Conservation (phyloP, 2,888 invertebrate species). For the Hypomecis atomaria region DNA sequence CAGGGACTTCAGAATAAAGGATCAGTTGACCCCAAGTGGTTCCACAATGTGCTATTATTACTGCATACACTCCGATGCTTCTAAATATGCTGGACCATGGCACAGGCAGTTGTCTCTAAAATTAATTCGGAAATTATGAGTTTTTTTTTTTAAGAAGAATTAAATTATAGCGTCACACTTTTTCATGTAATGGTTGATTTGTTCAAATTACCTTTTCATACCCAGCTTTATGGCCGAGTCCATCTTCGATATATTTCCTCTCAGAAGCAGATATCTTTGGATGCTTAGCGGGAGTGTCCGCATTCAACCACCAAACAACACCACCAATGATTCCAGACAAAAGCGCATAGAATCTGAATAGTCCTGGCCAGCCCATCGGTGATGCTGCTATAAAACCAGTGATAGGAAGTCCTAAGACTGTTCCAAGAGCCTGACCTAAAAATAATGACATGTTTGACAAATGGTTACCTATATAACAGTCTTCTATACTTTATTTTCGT, state of each 20-base stretch:
- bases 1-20: constrained; percentile 91
- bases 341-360: constrained; percentile 90
- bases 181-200: too few species aligned
- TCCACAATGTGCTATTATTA: constrained; percentile 86
- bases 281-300: constrained; percentile 88
- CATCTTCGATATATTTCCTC: constrained; percentile 87
- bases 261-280: constrained; percentile 87
- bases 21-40: constrained; percentile 92
- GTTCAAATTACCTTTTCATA: constrained; percentile 54
- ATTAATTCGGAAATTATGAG: constrained; percentile 10
- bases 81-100: constrained; percentile 90
- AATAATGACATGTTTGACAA: constrained; percentile 8
- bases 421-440: constrained; percentile 90
- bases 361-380: constrained; percentile 89
- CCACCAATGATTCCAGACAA: constrained; percentile 84
- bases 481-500: too few species aligned
- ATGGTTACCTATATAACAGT: too few species aligned
- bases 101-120: constrained; percentile 73
- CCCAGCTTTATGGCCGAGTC: constrained; percentile 76
- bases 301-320: constrained; percentile 84
- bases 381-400: constrained; percentile 90
- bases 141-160: too few species aligned
- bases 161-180: too few species aligned
- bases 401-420: constrained; percentile 88
- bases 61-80: constrained; percentile 79